A percentile compares a stretch with the other conserved stretches of the same genome.
These are phyloP conservation scores for Myiopsitta monachus DNA, from an alignment of 2,113 vertebrate species.

Conservation along the genomic window DNA sequence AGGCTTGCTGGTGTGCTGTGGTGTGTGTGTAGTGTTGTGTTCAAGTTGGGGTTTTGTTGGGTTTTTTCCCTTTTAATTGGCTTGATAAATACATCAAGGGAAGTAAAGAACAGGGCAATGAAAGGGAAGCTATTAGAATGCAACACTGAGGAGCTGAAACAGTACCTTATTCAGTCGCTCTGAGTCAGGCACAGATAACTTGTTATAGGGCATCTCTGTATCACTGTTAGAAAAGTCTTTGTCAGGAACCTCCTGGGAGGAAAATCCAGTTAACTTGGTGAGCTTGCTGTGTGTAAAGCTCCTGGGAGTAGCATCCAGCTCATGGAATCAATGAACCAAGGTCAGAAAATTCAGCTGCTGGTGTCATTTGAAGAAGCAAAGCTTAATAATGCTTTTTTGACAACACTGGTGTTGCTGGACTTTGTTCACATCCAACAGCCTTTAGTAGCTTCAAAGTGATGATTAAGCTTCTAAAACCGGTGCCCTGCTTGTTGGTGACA, in stretches of 20 bases:
- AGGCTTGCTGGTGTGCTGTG: not conserved
- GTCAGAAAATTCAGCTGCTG: constrained; percentile 17
- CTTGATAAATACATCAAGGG: not conserved
- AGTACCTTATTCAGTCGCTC: not conserved
- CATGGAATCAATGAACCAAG: not conserved
- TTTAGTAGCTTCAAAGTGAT: not conserved
- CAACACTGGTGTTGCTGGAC: not conserved
- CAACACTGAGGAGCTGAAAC: not conserved
- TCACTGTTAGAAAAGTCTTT: not conserved
- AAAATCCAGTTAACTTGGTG: constrained; percentile 1
- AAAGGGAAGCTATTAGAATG: not conserved
- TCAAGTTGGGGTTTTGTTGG: not conserved
- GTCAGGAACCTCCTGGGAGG: not conserved
- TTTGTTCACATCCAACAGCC: not conserved
- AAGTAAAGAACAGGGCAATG: not conserved
- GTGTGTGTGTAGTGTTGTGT: not conserved
- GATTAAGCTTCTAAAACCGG: not conserved
- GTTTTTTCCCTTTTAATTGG: not conserved
- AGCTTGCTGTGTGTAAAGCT: not conserved
- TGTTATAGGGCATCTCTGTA: not conserved
- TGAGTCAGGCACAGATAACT: not conserved
- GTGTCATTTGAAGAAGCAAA: constrained; percentile 14
- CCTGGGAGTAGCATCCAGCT: not conserved
- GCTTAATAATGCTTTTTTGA: not conserved
- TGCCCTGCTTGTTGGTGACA: not conserved